Conservation (phyloP, 2,797 vertebrate species). For the Staurois parvus region DNA sequence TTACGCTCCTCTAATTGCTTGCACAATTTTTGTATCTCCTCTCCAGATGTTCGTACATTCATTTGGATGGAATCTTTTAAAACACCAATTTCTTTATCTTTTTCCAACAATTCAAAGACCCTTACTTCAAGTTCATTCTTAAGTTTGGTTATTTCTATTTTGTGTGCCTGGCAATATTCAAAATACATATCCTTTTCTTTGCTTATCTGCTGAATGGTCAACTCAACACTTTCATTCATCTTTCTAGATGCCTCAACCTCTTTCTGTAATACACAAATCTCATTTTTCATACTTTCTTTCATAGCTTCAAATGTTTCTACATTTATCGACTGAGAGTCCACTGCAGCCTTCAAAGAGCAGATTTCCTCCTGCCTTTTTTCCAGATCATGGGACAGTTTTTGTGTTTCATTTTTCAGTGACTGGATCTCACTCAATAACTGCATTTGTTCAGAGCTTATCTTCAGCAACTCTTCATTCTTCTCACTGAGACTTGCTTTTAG, state of each 20-base stretch:
- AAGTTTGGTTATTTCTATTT: slow-evolving; percentile 69
- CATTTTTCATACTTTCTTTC: slow-evolving; percentile 64
- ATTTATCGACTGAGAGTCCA: slow-evolving; percentile 20
- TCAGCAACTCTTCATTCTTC: slow-evolving; percentile 69
- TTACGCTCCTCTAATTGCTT: slow-evolving; percentile 58
- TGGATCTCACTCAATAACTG: slow-evolving; percentile 69
- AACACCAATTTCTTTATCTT: slow-evolving; percentile 70
- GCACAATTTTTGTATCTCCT: slow-evolving; percentile 62
- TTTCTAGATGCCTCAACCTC: slow-evolving; percentile 65
- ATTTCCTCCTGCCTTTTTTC: slow-evolving; percentile 66
- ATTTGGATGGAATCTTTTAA: slow-evolving; percentile 65
- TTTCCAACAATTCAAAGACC: slow-evolving; percentile 68
- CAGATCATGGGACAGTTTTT: slow-evolving; percentile 66
- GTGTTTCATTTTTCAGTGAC: slow-evolving; percentile 67
- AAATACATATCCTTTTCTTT: slow-evolving; percentile 65
- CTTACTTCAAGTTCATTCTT: slow-evolving; percentile 69
- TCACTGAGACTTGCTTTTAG: slow-evolving; percentile 57
- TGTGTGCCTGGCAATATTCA: slow-evolving; percentile 58
- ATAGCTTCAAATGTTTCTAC: slow-evolving; percentile 65
- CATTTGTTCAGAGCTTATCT: slow-evolving; percentile 63
- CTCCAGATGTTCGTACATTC: slow-evolving; percentile 67
- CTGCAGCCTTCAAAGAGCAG: slow-evolving; percentile 60
- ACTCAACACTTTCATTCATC: slow-evolving; percentile 66
- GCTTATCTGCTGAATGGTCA: slow-evolving; percentile 59
- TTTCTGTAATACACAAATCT: slow-evolving; percentile 63